Evolutionary conservation across 2,797 vertebrate species (phyloP), one percentile per base, ranked within the genome.

Genomic region (Steatocranus sp.): DNA sequence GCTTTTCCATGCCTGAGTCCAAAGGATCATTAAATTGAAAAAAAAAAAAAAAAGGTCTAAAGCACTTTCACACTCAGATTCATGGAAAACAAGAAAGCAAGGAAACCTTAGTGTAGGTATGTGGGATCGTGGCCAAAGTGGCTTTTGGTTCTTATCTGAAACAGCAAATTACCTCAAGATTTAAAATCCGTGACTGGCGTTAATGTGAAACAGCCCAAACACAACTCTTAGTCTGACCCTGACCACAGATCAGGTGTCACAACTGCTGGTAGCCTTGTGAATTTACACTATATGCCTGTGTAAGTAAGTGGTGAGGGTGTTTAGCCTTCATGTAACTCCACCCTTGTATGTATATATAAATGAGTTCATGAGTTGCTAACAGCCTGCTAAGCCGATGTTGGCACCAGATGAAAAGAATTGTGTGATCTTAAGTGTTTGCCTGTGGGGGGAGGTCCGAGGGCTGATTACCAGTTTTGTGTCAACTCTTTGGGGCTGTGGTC

Each of bases 1-100:
- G 79, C 85, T 94, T 95, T 95, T 95, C 94, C 94, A 87, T 80
- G 76, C 75, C 58, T 66, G 77, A 89, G 89, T 94, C 94, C 94
- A 94, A 86, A 75, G 77, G 66, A 86, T 88, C 83, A 85, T 88
- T 86, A 81, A 86, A 89, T 77, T 85, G 83, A 2, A 23, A 4
- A 66, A 38, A 15, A 3, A 3, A 51, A 90, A 88, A 91, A 88
- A 79, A 61, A 80, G 87, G 34, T 75, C 79, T 76, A 80, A 79
- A 89, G 88, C 84, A 89, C 77, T 90, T 93, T 92, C 80, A 89
- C 84, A 66, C 87, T 91, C 75, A 34, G 43, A 84, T 77, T 89
- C 25, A 81, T 34, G 78, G 80, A 87, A 89, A 92, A 83, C 63
- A 81, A 85, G 78, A 81, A 61, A 81, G 79, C 78, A 66, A 66